These are phyloP conservation scores for Ips nitidus DNA, from an alignment of 1,140 invertebrate genomes.

Conservation along the genomic window DNA sequence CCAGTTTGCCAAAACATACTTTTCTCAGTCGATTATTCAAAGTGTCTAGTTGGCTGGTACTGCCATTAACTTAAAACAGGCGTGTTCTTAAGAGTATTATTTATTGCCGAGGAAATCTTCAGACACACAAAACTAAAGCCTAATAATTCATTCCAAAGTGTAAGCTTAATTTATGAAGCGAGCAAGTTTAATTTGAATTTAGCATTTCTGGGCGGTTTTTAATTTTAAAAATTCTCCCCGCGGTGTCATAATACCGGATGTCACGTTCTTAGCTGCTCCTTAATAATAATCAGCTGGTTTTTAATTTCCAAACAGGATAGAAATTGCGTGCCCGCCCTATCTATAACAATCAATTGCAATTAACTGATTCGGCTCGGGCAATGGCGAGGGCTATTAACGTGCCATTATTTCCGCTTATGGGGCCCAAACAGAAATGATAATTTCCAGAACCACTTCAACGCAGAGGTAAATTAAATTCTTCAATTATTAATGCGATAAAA, in stretches of 20 bases:
- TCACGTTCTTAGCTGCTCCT: slow-evolving; percentile 19
- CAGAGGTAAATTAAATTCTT: too few relatives aligned
- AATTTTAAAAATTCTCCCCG: slow-evolving; percentile 25
- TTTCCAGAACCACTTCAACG: too few relatives aligned
- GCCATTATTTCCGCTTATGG: too few relatives aligned
- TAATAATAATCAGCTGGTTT: slow-evolving; percentile 10
- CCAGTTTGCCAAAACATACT: not conserved
- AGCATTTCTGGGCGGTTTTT: slow-evolving; percentile 33
- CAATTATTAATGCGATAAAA: too few relatives aligned
- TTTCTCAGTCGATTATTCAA: slow-evolving; percentile 25
- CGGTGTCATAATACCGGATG: slow-evolving; percentile 27
- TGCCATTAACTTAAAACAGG: slow-evolving; percentile 27
- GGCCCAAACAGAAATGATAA: too few relatives aligned
- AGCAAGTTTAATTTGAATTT: slow-evolving; percentile 32
- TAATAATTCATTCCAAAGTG: slow-evolving; percentile 29
- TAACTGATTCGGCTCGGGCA: too few relatives aligned
- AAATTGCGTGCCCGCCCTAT: too few relatives aligned
- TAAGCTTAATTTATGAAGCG: slow-evolving; percentile 27
- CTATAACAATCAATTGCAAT: too few relatives aligned
- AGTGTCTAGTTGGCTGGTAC: slow-evolving; percentile 13
- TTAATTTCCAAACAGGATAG: slow-evolving; percentile 7
- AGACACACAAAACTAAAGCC: slow-evolving; percentile 26
- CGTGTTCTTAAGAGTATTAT: slow-evolving; percentile 26
- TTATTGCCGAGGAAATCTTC: slow-evolving; percentile 29
- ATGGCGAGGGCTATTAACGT: too few relatives aligned